Conservation (phyloP, 2,797 vertebrate species). For the Strix occidentalis region DNA sequence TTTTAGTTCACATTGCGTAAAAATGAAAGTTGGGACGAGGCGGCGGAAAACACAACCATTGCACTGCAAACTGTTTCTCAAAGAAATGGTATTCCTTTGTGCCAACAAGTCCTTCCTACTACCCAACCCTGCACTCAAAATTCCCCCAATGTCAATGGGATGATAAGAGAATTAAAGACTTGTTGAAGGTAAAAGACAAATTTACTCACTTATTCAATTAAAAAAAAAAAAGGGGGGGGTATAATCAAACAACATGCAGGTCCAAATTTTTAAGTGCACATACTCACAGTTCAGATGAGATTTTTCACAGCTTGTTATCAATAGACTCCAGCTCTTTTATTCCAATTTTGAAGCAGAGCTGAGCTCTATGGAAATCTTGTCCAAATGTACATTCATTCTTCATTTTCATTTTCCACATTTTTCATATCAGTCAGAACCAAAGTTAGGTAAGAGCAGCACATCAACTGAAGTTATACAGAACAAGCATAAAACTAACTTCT, state of each 20-base stretch:
- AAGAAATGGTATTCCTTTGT: neutral
- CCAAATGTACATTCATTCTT: neutral
- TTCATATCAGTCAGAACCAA: neutral
- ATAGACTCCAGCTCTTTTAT: neutral
- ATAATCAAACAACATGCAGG: neutral
- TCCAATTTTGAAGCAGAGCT: neutral
- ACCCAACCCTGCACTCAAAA: neutral
- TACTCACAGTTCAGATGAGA: neutral
- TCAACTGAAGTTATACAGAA: neutral
- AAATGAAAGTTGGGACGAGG: neutral
- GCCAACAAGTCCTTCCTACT: neutral
- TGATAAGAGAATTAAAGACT: neutral
- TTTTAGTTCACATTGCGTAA: neutral
- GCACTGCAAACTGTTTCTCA: neutral
- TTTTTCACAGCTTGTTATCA: neutral
- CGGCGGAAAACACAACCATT: neutral
- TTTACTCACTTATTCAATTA: neutral
- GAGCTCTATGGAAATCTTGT: neutral
- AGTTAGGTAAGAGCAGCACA: neutral
- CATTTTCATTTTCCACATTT: neutral
- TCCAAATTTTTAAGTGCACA: neutral
- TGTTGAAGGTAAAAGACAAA: neutral
- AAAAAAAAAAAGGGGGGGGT: neutral
- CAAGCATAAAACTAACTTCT: neutral
- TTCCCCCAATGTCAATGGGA: neutral